Evolutionary conservation across 2,888 invertebrate species (phyloP), one percentile per base, ranked within the genome.

Genomic region (Tiliacea citrago): DNA sequence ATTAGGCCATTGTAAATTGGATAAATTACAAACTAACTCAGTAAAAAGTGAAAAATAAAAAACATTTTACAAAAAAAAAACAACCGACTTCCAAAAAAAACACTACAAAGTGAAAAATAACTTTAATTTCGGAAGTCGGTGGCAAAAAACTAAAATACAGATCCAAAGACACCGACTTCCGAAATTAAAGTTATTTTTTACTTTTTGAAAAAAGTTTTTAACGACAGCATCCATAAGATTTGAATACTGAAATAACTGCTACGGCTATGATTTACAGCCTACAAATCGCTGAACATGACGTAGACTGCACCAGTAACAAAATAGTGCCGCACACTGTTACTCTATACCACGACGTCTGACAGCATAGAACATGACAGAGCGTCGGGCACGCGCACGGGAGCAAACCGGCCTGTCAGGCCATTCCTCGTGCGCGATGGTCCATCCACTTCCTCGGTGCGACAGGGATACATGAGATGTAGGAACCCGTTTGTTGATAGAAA

Each of bases 381-480:
- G 47, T 57, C 39, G 68, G 80, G 87, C 89, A 86, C 86, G 88
- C 88, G 89, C 88, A 91, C 91, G 86, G 90, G 84, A 90, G 90
- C 89, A 86, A 75, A 75, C 76, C 75, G 66, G 77, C 75, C 81
- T 79, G 82, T 75, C 84, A 83, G 81, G 86, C 90, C 93, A 84
- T 94, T 91, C 93, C 92, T 89, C 78, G 81, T 77, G 89, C 85
- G 85, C 90, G 90, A 87, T 92, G 91, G 88, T 84, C 93, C 93
- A 90, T 93, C 88, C 83, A 76, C 75, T 88, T 82, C 84, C 75
- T 77, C 79, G 86, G 84, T 83, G 71, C 84, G 94, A 93, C 94
- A 92, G 91, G 87, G 89, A 87, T 84, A 88, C 76, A 81, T 75
- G 86, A 90, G 88, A 82, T 73, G 60, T 62, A 39, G 39, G 39